Percentiles rank a stretch among this genome's conserved stretches.
Conservation (phyloP, 2,797 vertebrate genomes). For the Coreius guichenoti region DNA sequence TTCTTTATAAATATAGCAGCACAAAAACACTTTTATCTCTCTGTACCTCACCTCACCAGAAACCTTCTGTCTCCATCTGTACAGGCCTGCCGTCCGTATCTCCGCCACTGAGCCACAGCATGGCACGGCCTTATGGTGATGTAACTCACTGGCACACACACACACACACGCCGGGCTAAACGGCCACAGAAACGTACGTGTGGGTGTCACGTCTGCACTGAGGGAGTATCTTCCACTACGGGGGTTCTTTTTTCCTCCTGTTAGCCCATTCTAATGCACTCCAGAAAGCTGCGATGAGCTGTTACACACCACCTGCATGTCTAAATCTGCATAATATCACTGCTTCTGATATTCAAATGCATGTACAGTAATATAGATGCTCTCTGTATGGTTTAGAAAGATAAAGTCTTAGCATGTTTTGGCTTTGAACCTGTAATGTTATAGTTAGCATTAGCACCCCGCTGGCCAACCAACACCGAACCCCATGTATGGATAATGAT, state of each 20-base stretch:
- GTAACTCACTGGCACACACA: conserved; percentile 38
- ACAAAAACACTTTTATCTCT: background rate
- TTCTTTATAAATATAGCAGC: conserved; percentile 1
- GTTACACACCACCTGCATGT: conserved; percentile 23
- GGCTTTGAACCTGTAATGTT: background rate
- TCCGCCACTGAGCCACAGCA: conserved; percentile 41
- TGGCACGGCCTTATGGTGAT: conserved; percentile 37
- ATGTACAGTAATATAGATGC: background rate
- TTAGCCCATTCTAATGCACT: conserved; percentile 19
- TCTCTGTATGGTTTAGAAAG: background rate
- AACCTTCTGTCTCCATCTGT: conserved; percentile 42
- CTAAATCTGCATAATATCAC: background rate
- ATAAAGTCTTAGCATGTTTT: background rate
- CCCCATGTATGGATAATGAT: background rate
- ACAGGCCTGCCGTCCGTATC: conserved; percentile 17
- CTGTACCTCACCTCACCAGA: conserved; percentile 8
- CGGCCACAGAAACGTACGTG: conserved; percentile 23
- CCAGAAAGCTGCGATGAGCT: conserved; percentile 7
- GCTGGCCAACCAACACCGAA: background rate
- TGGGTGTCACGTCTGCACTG: conserved; percentile 17
- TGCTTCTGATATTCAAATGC: background rate
- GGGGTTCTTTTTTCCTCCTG: conserved; percentile 22
- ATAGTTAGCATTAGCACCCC: background rate
- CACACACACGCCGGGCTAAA: conserved; percentile 37
- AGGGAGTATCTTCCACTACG: conserved; percentile 31